Evolutionary conservation across 2,888 invertebrate species (phyloP).

Genomic region (Trypoxylon attenuatum): DNA sequence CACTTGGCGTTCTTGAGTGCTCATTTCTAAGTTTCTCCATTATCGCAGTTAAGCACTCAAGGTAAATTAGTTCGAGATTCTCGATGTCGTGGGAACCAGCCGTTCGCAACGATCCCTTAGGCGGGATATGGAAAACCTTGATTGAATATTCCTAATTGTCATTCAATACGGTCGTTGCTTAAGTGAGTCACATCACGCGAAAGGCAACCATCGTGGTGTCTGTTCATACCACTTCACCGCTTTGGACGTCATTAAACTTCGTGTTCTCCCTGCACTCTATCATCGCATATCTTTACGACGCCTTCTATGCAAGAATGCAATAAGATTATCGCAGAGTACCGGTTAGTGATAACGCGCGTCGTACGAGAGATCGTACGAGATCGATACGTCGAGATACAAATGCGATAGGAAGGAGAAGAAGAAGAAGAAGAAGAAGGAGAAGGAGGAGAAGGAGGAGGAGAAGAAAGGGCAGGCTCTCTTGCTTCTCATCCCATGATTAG

Average conservation of each 20-base stretch:
- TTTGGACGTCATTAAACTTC: not conserved
- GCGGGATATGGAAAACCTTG: constrained; percentile 33
- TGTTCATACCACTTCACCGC: not conserved
- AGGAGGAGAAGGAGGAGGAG: not conserved
- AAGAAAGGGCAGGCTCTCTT: not conserved
- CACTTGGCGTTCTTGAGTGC: no score
- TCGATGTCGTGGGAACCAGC: constrained; percentile 45
- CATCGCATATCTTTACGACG: no score
- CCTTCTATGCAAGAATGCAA: no score
- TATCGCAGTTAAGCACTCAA: constrained; percentile 39
- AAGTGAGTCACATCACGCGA: constrained; percentile 39
- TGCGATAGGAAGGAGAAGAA: no score
- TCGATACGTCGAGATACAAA: no score
- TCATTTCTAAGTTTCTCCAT: constrained; percentile 39
- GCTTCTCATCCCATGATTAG: constrained; percentile 35
- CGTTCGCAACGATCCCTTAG: constrained; percentile 39
- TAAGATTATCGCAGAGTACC: no score
- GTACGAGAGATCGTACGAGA: no score
- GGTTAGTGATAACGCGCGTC: no score
- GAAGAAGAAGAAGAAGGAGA: no score
- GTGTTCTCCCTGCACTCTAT: not conserved
- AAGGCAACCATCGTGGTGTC: constrained; percentile 4
- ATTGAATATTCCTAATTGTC: constrained; percentile 49
- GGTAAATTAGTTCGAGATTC: constrained; percentile 45
- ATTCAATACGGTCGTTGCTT: constrained; percentile 29